Evolutionary conservation across 1,140 invertebrate genomes (phyloP), one percentile per base, ranked within the genome.

Genomic region (Bombus sibiricus): DNA sequence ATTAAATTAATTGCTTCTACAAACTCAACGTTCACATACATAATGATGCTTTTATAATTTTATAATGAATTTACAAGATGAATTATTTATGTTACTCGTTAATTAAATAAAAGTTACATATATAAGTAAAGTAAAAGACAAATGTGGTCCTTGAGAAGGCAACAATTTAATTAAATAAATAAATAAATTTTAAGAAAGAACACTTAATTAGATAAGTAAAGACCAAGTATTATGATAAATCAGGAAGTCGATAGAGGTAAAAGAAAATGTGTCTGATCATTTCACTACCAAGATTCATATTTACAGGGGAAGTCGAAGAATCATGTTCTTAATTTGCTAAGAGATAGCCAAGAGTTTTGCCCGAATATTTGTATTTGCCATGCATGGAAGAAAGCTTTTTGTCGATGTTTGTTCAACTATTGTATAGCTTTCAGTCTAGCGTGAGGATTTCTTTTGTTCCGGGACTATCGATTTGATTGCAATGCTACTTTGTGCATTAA

Each of bases 371-470:
- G 10, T 28, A 13, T 64, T 78, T 59, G 6, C 34, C 1, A 18
- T 28, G 59, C 37, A 37, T 43, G 34, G 28, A 8, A 43, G n/a
- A 43, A 18, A 81, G 59, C 13, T 73, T 47, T n/a, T 12, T 28
- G 64, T 76, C 62, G 25, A 25, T 88, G 62, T 88, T 71, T 85
- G 71, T 64, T 57, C 64, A 78, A 9, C 32, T 34, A 34, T 64
- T 72, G 22, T 71, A 32, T 64, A 34, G 22, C 57, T 47, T 53
- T 53, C 41, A 53, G 22, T 53, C 73, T 22, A 22, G n/a, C 41
- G 9, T 72, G 15, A 41, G 8, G 10, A 39, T 43, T 34, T 62
- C 37, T 22, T 32, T 62, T 73, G 28, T 81, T 81, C 28, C 39
- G 34, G 25, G 1, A 18, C 3, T 81, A 81, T 74, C 25, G 69